Conservation (phyloP, 2,113 vertebrate species). For the Spea multiplicata region DNA sequence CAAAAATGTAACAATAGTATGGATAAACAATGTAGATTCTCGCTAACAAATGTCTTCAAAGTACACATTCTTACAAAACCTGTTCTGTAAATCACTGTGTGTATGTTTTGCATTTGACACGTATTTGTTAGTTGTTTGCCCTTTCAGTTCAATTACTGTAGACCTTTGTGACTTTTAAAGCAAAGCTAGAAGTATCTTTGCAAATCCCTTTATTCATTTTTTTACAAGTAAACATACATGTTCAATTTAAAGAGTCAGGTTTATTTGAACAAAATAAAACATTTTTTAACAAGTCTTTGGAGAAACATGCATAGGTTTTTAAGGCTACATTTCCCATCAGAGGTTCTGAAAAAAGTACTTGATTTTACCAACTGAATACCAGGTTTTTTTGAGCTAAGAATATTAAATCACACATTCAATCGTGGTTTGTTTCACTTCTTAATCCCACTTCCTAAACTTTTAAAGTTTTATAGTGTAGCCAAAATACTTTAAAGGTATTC, state of each 20-base stretch:
- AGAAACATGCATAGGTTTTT: neutral
- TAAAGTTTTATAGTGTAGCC: too few relatives aligned
- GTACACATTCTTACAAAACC: conserved; percentile 14
- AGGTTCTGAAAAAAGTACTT: too few relatives aligned
- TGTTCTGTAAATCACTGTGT: conserved; percentile 12
- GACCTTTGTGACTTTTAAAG: conserved; percentile 34
- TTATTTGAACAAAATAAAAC: neutral
- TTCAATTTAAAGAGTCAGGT: conserved; percentile 4
- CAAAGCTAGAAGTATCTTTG: conserved; percentile 4
- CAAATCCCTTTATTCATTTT: conserved; percentile 23
- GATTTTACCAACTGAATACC: too few relatives aligned
- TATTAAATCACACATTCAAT: too few relatives aligned
- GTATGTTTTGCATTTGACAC: conserved; percentile 36
- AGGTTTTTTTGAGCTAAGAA: too few relatives aligned
- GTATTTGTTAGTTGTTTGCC: conserved; percentile 31
- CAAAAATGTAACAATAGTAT: neutral
- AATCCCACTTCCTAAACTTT: too few relatives aligned
- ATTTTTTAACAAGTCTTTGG: neutral
- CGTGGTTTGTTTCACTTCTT: too few relatives aligned
- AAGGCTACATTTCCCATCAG: too few relatives aligned
- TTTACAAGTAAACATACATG: conserved; percentile 20
- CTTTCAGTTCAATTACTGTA: conserved; percentile 41
- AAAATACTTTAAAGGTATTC: too few relatives aligned
- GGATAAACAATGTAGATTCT: neutral
- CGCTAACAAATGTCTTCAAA: conserved; percentile 10